These are phyloP conservation scores for Paracentrotus lividus DNA, from an alignment of 53 echinoderm and acorn worm species.

Conservation along the genomic window DNA sequence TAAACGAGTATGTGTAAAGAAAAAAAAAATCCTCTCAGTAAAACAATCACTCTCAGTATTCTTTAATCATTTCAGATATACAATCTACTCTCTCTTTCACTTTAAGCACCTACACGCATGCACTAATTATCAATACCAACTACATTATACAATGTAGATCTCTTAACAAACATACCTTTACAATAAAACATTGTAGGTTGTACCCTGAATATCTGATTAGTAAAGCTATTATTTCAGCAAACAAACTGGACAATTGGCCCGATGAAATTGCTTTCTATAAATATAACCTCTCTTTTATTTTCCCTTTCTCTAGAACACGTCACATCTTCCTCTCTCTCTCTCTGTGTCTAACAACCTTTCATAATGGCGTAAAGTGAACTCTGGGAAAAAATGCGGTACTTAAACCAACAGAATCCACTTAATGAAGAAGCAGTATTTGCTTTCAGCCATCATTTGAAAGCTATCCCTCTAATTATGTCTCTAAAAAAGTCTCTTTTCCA, in stretches of 20 bases:
- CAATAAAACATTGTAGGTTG: neutral
- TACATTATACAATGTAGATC: neutral
- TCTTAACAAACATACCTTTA: neutral
- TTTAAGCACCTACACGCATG: neutral
- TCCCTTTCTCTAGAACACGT: neutral
- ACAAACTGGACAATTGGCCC: neutral
- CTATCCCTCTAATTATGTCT: neutral
- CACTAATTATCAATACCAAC: too few relatives aligned
- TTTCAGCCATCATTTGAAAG: neutral
- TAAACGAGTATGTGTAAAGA: too few relatives aligned
- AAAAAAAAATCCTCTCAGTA: too few relatives aligned
- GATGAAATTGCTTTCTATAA: neutral
- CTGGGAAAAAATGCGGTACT: neutral
- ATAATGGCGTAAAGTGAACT: neutral
- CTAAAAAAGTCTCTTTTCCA: neutral
- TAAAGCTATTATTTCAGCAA: constrained; percentile 21
- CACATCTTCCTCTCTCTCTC: neutral
- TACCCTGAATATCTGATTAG: neutral
- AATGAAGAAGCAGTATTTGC: neutral
- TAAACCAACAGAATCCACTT: neutral
- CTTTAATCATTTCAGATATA: too few relatives aligned
- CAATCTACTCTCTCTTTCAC: neutral
- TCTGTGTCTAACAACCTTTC: neutral
- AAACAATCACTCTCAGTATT: neutral
- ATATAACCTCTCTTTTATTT: neutral